These are phyloP conservation scores for Sinocyclocheilus rhinocerous DNA, from an alignment of 2,113 vertebrate species.

Conservation along the genomic window DNA sequence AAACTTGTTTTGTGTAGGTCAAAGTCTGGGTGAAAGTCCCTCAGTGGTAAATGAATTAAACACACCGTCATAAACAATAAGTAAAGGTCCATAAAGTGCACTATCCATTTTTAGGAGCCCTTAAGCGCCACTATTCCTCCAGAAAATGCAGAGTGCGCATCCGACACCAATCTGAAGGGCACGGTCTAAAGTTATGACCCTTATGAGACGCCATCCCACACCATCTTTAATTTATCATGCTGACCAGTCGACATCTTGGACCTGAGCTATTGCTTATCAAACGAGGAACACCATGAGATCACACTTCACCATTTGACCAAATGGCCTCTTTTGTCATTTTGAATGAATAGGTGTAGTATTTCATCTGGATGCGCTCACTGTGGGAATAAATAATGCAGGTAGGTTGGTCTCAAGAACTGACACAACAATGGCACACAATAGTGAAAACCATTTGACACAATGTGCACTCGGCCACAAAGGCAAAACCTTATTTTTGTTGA, in stretches of 20 bases:
- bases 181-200: background rate
- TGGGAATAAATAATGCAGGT: constrained; percentile 68
- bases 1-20: constrained; percentile 15
- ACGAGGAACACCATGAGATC: background rate
- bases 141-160: background rate
- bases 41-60: background rate
- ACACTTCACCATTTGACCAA: constrained; percentile 16
- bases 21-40: background rate
- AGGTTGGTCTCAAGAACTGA: constrained; percentile 40
- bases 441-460: background rate
- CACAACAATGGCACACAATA: constrained; percentile 38
- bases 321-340: background rate
- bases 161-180: background rate
- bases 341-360: constrained; percentile 51
- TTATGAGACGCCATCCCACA: background rate
- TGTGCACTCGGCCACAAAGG: background rate
- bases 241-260: background rate
- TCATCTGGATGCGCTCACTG: constrained; percentile 54
- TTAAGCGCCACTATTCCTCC: background rate
- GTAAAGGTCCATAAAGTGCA: background rate
- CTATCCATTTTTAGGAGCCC: background rate
- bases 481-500: background rate
- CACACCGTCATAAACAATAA: background rate
- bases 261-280: background rate
- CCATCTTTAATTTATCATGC: background rate